Evolutionary conservation across 2,113 vertebrate genomes (phyloP).

Genomic region (Ptilonorhynchus violaceus): DNA sequence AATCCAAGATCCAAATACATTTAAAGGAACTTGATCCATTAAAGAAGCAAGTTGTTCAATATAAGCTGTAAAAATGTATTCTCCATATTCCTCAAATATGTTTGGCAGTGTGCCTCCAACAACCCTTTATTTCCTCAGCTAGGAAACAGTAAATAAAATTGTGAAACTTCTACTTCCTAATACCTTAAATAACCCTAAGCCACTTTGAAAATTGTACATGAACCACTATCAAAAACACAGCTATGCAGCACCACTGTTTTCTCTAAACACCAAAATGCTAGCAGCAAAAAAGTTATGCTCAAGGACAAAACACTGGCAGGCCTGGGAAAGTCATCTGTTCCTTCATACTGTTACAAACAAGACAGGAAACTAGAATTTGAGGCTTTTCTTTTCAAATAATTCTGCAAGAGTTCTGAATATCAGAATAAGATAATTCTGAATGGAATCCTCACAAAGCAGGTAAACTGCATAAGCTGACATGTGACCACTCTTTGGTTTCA

Average conservation of each 20-base stretch:
- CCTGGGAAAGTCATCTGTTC: background rate
- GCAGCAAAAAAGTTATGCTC: background rate
- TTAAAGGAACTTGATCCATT: background rate
- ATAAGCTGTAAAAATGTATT: background rate
- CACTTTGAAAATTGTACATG: background rate
- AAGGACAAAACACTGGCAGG: background rate
- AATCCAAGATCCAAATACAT: background rate
- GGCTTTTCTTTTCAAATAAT: background rate
- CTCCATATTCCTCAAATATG: background rate
- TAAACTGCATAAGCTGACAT: background rate
- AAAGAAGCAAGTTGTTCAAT: background rate
- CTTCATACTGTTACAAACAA: background rate
- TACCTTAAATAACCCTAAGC: background rate
- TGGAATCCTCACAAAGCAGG: background rate
- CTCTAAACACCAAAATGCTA: background rate
- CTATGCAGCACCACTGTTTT: background rate
- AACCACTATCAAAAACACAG: background rate
- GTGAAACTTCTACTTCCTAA: background rate
- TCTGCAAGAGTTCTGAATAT: background rate
- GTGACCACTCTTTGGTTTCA: background rate
- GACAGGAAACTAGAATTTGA: background rate
- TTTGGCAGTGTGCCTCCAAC: background rate
- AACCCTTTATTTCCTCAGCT: background rate
- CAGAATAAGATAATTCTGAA: background rate
- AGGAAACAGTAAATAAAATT: background rate